Conservation (phyloP, 2,888 invertebrate genomes). For the Caradrina kadenii region DNA sequence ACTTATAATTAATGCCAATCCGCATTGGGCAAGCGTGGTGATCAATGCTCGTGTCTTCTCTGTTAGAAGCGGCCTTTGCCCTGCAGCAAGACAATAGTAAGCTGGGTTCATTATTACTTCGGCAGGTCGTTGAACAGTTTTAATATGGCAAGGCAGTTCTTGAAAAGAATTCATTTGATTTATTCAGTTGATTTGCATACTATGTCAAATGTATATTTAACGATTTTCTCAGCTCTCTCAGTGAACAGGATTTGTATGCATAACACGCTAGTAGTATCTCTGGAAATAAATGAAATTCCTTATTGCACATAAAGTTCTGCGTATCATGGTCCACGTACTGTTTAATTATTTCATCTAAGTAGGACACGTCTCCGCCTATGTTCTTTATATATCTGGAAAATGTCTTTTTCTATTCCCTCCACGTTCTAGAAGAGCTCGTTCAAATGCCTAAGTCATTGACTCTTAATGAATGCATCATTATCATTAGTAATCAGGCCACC, state of each 20-base stretch:
- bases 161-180: not conserved
- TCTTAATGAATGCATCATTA: constrained; percentile 52
- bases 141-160: not conserved
- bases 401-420: constrained; percentile 20
- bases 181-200: constrained; percentile 19
- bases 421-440: constrained; percentile 31
- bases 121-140: not conserved
- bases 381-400: constrained; percentile 16
- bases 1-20: too few relatives aligned
- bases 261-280: not conserved
- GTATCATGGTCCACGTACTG: constrained; percentile 28
- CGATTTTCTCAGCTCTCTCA: constrained; percentile 8
- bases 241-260: constrained; percentile 4
- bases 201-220: constrained; percentile 8
- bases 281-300: constrained; percentile 20
- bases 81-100: not conserved
- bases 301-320: constrained; percentile 30
- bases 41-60: not conserved
- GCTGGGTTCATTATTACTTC: not conserved
- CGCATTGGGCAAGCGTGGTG: not conserved
- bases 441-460: constrained; percentile 24
- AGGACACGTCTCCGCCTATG: constrained; percentile 7
- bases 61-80: not conserved
- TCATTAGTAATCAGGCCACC: constrained; percentile 56
- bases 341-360: constrained; percentile 31